phyloP scores from a whole-genome alignment of 2,113 vertebrate genomes.

The Peucedramus taeniatus region DNA sequence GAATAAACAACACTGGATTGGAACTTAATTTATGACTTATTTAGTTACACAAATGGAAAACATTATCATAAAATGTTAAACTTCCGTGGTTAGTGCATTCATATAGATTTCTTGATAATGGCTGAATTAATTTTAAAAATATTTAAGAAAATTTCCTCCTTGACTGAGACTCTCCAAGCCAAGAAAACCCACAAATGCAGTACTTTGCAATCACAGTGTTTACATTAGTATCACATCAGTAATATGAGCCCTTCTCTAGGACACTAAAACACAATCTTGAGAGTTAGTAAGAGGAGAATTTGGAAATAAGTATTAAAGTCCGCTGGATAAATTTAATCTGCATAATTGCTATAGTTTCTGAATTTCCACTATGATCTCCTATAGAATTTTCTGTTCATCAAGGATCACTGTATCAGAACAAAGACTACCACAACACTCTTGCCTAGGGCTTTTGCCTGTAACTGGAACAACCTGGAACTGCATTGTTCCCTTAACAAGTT shows the following conservation, averaged over 20 bases:
- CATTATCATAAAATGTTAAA: constrained; percentile 42
- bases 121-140: constrained; percentile 49
- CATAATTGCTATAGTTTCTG: neutral
- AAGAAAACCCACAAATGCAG: constrained; percentile 47
- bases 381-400: neutral
- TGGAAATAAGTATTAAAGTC: neutral
- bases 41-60: constrained; percentile 47
- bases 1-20: neutral
- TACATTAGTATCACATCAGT: constrained; percentile 1
- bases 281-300: neutral
- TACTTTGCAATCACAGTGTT: constrained; percentile 13
- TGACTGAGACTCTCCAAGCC: neutral
- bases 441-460: neutral
- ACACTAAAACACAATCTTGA: neutral
- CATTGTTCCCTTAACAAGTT: neutral
- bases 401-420: neutral
- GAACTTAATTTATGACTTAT: constrained; percentile 13
- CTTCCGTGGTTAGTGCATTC: constrained; percentile 30
- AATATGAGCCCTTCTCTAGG: neutral
- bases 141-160: constrained; percentile 6
- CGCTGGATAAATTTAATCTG: neutral
- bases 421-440: neutral
- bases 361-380: neutral
- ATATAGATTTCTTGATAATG: constrained; percentile 47
- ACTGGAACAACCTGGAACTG: neutral